Evolutionary conservation across 2,113 vertebrate genomes (phyloP).

Genomic region (Indicator maculatus): DNA sequence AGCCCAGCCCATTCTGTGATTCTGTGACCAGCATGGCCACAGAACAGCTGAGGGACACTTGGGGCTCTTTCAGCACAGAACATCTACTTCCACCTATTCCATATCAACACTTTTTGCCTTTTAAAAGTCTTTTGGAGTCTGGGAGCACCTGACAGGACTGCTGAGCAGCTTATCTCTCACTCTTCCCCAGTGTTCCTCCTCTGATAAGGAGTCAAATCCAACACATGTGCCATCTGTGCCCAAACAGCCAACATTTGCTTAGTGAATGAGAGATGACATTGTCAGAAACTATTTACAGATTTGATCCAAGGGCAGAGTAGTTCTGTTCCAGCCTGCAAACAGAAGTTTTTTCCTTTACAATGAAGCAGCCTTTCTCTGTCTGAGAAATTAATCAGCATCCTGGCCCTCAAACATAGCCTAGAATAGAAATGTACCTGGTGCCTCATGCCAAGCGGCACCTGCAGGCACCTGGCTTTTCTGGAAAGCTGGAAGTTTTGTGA

Average conservation of each 20-base stretch:
- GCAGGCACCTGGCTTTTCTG: not conserved
- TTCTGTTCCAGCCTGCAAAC: not conserved
- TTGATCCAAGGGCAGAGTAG: constrained; percentile 40
- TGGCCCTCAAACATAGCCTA: not conserved
- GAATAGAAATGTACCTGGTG: not conserved
- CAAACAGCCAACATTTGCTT: constrained; percentile 46
- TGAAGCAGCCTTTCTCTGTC: not conserved
- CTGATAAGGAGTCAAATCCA: constrained; percentile 55
- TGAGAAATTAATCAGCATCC: not conserved
- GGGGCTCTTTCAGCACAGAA: not conserved
- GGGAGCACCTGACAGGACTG: not conserved
- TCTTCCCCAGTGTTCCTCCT: not conserved
- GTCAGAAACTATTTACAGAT: constrained; percentile 52
- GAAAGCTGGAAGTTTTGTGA: not conserved
- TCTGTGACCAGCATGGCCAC: too few species aligned
- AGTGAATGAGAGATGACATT: constrained; percentile 26
- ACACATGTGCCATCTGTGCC: not conserved
- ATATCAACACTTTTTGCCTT: constrained; percentile 21
- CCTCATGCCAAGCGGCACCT: not conserved
- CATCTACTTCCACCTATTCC: not conserved
- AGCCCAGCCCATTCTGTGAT: too few species aligned
- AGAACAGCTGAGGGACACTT: not conserved
- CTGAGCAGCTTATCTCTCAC: constrained; percentile 29
- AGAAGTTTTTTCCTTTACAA: not conserved
- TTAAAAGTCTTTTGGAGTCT: constrained; percentile 48